Evolutionary conservation across 2,888 invertebrate genomes (phyloP), one percentile per base, ranked within the genome.

Genomic region (Pachymerium ferrugineum): DNA sequence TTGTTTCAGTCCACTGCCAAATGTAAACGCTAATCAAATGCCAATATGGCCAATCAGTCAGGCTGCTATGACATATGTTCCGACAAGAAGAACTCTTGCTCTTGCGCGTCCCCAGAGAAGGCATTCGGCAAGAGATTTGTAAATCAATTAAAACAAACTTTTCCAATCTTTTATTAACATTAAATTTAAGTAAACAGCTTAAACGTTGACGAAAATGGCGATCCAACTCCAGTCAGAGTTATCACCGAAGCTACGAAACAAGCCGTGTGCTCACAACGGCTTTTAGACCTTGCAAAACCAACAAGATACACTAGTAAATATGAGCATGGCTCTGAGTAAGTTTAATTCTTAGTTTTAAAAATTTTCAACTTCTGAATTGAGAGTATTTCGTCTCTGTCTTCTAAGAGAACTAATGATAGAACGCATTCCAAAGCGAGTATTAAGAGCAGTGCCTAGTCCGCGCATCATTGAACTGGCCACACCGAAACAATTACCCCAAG

Each of bases 121-220:
- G 28, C 62, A 62, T 62, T 62, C 62, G 2, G 25, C 25, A 10
- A 62, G 62, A 62, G 62, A 62, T 62, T 62, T 62, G 62, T 62
- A 62, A n/a, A 62, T 62, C 14, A n/a, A n/a, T n/a, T n/a, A n/a
- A n/a, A n/a, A n/a, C n/a, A n/a, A n/a, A n/a, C n/a, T n/a, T n/a
- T n/a, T n/a, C n/a, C n/a, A n/a, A n/a, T n/a, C n/a, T n/a, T n/a
- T n/a, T n/a, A n/a, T n/a, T n/a, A n/a, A n/a, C n/a, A n/a, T 62
- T 62, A 14, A 28, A 1, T 12, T 4, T 62, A 62, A 28, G 10
- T 22, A 62, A 62, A 22, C 22, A 62, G 62, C 28, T 14, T 62
- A 62, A 62, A 62, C n/a, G 22, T 62, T 28, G 62, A 62, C 25
- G 28, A 62, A 12, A 25, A 62, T 62, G 62, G 62, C 1, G 28